These are phyloP conservation scores for Ctenodactylus gundi DNA, from an alignment of 2,113 vertebrate species.

Conservation along the genomic window DNA sequence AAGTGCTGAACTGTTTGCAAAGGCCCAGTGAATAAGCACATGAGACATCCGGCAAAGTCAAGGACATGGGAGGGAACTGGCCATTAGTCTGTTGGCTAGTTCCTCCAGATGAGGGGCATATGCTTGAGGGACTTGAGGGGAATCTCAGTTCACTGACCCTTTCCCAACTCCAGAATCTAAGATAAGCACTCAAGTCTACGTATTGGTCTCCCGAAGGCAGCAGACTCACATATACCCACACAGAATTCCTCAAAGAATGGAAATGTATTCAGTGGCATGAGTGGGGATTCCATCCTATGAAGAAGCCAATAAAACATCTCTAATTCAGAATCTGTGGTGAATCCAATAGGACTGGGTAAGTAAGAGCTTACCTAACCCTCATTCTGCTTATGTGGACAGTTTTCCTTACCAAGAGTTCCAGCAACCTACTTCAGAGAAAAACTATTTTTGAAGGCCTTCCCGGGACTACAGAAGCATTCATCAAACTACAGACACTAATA, in stretches of 20 bases:
- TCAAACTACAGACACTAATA: slow-evolving; percentile 74
- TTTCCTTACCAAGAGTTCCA: slow-evolving; percentile 60
- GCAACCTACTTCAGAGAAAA: slow-evolving; percentile 69
- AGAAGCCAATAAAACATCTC: slow-evolving; percentile 21
- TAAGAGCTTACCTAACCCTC: slow-evolving; percentile 34
- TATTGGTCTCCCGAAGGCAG: background rate
- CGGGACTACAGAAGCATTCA: slow-evolving; percentile 67
- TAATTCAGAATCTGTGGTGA: slow-evolving; percentile 7
- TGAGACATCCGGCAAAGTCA: slow-evolving; percentile 9
- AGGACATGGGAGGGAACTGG: slow-evolving; percentile 31
- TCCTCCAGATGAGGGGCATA: background rate
- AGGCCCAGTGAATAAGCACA: background rate
- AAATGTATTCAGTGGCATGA: background rate
- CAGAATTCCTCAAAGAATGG: background rate
- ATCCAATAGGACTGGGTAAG: background rate
- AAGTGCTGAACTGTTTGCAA: slow-evolving; percentile 44
- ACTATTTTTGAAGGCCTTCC: slow-evolving; percentile 73
- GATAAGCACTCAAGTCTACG: background rate
- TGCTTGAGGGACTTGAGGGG: background rate
- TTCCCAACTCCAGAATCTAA: background rate
- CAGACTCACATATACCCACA: background rate
- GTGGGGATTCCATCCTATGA: background rate
- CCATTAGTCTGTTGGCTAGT: background rate
- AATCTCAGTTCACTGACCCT: background rate
- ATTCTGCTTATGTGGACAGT: slow-evolving; percentile 53